Evolutionary conservation across 2,888 invertebrate species (phyloP), one percentile per base, ranked within the genome.

Genomic region (Thyatira batis): DNA sequence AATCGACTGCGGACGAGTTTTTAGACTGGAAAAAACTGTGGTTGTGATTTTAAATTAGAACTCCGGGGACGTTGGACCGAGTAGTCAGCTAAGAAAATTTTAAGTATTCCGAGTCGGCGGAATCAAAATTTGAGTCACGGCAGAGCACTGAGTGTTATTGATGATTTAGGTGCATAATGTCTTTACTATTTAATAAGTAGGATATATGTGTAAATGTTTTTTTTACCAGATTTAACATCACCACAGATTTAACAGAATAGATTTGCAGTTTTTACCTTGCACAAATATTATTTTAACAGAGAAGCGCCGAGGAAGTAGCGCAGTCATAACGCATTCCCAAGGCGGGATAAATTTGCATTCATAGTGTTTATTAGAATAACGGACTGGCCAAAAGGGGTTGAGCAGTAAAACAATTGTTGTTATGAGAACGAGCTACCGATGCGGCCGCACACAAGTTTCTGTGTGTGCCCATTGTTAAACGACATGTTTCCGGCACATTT

Each of bases 341-440:
- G 68, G 61, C 63, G 67, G 56, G 69, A 72, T 76, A 78, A 76
- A 80, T 84, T 83, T 81, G 71, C 77, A 83, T 84, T 82, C 69
- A 68, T 67, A 67, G 66, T 77, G 78, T 78, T 77, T 78, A 74
- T 80, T 78, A 73, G 69, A 75, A 74, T 71, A 76, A 73, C 72
- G 73, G 65, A 70, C 67, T 58, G 69, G 71, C 67, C 72, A 65
- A 71, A 73, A 63, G 69, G 66, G 65, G 69, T 63, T 63, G 63
- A 65, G 65, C 65, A 56, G 58, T 69, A 66, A 70, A 74, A 70
- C 71, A 66, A 77, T 71, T 72, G 74, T 75, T 76, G 73, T 78
- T 71, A 78, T 71, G 73, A 74, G 71, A 73, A 67, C 74, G 70
- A 69, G 68, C 69, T 61, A 69, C 69, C 71, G 54, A 65, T 66